Evolutionary conservation across 2,888 invertebrate species (phyloP).

Genomic region (Busseola fusca): DNA sequence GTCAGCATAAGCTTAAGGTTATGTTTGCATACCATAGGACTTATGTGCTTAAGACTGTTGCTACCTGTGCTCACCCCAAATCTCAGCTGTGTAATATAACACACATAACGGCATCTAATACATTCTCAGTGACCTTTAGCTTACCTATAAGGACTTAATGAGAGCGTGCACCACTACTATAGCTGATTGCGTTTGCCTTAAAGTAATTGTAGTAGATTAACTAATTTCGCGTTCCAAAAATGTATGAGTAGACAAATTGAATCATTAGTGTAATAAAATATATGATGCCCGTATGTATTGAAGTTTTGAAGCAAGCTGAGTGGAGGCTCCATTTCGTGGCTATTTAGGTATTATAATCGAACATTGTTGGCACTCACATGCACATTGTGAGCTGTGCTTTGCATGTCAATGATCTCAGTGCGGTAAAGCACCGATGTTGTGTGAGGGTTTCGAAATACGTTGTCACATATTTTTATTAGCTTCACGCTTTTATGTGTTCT

Average conservation of each 20-base stretch:
- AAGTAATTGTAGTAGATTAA: conserved; percentile 31
- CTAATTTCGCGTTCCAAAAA: conserved; percentile 38
- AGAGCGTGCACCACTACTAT: conserved; percentile 31
- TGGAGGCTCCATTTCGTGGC: conserved; percentile 50
- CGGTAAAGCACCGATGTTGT: conserved; percentile 52
- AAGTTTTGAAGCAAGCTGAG: conserved; percentile 44
- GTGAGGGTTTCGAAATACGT: conserved; percentile 49
- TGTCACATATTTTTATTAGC: conserved; percentile 49
- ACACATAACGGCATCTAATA: conserved; percentile 4
- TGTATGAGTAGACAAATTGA: conserved; percentile 37
- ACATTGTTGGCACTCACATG: conserved; percentile 59
- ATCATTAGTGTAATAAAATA: conserved; percentile 41
- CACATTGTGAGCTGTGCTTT: conserved; percentile 55
- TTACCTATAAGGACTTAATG: conserved; percentile 24
- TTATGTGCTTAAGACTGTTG: conserved; percentile 9
- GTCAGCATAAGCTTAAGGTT: neutral
- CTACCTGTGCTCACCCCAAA: neutral
- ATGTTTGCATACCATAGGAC: conserved; percentile 16
- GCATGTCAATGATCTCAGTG: conserved; percentile 64
- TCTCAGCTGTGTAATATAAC: conserved; percentile 3
- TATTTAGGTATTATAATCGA: conserved; percentile 54
- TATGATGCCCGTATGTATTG: conserved; percentile 31
- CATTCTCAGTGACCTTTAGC: conserved; percentile 26
- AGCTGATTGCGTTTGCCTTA: conserved; percentile 10
- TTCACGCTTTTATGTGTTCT: conserved; percentile 13